Evolutionary conservation across 2,888 invertebrate genomes (phyloP).

Genomic region (Eilema sororculum): DNA sequence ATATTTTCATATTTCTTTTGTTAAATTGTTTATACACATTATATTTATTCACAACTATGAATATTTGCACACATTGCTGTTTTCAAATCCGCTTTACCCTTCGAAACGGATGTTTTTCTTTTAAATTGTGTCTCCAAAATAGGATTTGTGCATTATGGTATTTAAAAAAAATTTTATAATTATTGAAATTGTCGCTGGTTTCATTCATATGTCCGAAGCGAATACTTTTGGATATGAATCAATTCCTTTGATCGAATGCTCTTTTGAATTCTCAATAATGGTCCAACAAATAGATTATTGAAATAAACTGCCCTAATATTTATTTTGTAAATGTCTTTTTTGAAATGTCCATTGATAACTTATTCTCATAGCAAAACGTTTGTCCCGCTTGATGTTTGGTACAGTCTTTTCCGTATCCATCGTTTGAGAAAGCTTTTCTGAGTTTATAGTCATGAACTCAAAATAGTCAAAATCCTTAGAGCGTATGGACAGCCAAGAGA

Average conservation of each 20-base stretch:
- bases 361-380: not conserved
- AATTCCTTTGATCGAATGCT: slow-evolving; percentile 38
- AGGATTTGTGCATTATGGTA: slow-evolving; percentile 60
- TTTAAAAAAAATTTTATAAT: slow-evolving; percentile 56
- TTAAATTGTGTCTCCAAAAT: slow-evolving; percentile 64
- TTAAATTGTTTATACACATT: slow-evolving; percentile 80
- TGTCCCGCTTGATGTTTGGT: not conserved
- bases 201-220: slow-evolving; percentile 43
- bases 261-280: slow-evolving; percentile 44
- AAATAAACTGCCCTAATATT: slow-evolving; percentile 36
- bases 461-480: not conserved
- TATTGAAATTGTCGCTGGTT: slow-evolving; percentile 45
- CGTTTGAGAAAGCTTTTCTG: not conserved
- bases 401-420: not conserved
- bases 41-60: slow-evolving; percentile 74
- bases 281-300: slow-evolving; percentile 34
- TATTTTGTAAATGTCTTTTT: slow-evolving; percentile 36
- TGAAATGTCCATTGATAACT: slow-evolving; percentile 21
- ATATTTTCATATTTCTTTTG: slow-evolving; percentile 73
- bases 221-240: slow-evolving; percentile 36
- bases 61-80: slow-evolving; percentile 71
- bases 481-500: not conserved
- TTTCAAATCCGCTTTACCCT: slow-evolving; percentile 65
- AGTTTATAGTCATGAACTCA: not conserved
- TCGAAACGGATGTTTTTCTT: slow-evolving; percentile 79